Evolutionary conservation across 1,140 invertebrate genomes (phyloP), one percentile per base, ranked within the genome.

Genomic region (Brachionus calyciflorus): DNA sequence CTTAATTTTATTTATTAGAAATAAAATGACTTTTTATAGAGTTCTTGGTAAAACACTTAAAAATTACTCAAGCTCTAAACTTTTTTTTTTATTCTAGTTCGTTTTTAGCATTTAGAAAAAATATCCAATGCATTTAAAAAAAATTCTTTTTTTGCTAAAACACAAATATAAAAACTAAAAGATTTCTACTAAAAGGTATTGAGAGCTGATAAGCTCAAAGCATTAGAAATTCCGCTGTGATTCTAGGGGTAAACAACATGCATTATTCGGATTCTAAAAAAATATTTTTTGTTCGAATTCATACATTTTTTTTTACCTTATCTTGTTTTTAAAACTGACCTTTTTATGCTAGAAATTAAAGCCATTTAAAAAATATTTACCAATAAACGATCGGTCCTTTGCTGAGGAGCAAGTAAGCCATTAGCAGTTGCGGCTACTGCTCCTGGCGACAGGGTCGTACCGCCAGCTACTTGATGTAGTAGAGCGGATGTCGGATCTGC

Each of bases 321-420:
- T n/a, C n/a, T n/a, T n/a, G n/a, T n/a, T n/a, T n/a, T n/a, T n/a
- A n/a, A n/a, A n/a, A n/a, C n/a, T n/a, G n/a, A n/a, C n/a, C n/a
- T n/a, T n/a, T n/a, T n/a, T n/a, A n/a, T n/a, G n/a, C n/a, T n/a
- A n/a, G n/a, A n/a, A n/a, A n/a, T n/a, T n/a, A n/a, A n/a, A n/a
- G n/a, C n/a, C n/a, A n/a, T n/a, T n/a, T 44, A 65, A 65, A 24
- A 6, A 14, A n/a, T 65, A 65, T 44, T 49, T 53, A 73, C 69
- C 69, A 51, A 40, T 33, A 73, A 24, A 28, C 69, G 69, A 37
- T 73, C 69, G 28, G 46, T 73, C 14, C 69, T 49, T 73, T 73
- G 69, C 14, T 73, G 69, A 14, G 69, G 69, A 26, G 69, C 46
- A 3, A 73, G 26, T n/a, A 73, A 19, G 12, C 69, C 69, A 40